Evolutionary conservation across 1,140 invertebrate genomes (phyloP), one percentile per base, ranked within the genome.

Genomic region (Marisa cornuarietis): DNA sequence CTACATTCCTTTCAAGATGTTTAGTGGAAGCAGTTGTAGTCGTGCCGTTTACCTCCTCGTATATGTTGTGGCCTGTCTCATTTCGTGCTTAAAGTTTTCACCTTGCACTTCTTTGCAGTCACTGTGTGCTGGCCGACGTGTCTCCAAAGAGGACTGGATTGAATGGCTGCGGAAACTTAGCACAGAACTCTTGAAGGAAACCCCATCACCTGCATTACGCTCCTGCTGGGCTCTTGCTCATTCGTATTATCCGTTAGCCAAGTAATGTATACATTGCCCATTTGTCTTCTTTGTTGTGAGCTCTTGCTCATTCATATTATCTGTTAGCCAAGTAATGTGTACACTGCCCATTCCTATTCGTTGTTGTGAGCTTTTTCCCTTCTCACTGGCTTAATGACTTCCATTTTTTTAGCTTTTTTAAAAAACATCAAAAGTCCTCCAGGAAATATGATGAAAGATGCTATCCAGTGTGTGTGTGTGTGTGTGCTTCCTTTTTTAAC

Each of bases 61-160:
- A 4, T 42, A 6, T 42, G 6, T 42, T 42, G 31, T 42, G 31
- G 31, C 31, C 31, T 42, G 31, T 42, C 31, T 42, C 31, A 42
- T 4, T 42, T 42, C 31, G 6, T 42, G 31, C 31, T 42, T 42
- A 42, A 42, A 42, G 31, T 42, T 42, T 42, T 42, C 54, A 58
- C 54, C 54, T 58, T 71, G n/a, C 76, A 61, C 16, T 76, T 78
- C 72, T 31, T 77, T 85, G 18, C 72, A 90, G 87, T 96, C 96
- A 0, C 98, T 96, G 96, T 95, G 95, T n/a, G 96, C 96, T 0
- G 95, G 95, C 11, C 93, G 96, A 74, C 93, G 96, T 79, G 96
- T 98, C 0, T 98, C 96, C 10, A 98, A 98, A 90, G 98, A 99
- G 84, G 98, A 99, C 90, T 99, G 98, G 98, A 92, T 99, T 13